These are phyloP conservation scores for Rhinophrynus dorsalis DNA, from an alignment of 2,797 vertebrate genomes.

Conservation along the genomic window DNA sequence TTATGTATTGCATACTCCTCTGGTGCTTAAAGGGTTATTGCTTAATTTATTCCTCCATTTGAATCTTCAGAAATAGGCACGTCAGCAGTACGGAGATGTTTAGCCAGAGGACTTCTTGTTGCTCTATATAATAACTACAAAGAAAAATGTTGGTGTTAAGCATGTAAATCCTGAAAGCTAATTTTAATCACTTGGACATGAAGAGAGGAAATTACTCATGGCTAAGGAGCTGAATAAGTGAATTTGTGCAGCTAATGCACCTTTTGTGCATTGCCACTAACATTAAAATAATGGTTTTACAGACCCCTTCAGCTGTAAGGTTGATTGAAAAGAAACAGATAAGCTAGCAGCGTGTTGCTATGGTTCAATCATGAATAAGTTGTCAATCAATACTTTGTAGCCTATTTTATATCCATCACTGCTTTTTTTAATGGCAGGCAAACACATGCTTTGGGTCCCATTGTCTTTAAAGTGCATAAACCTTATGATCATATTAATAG, in stretches of 20 bases:
- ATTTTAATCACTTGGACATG: constrained; percentile 1
- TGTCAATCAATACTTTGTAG: background rate
- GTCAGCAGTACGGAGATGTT: constrained; percentile 10
- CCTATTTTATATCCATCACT: background rate
- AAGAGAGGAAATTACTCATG: background rate
- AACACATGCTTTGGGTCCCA: too few species aligned
- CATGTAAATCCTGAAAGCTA: constrained; percentile 4
- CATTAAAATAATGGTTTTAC: constrained; percentile 2
- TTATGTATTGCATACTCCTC: too few species aligned
- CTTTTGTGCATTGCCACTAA: constrained; percentile 4
- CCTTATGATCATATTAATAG: too few species aligned
- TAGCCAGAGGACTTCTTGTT: constrained; percentile 18
- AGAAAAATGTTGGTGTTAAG: background rate
- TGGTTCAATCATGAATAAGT: background rate
- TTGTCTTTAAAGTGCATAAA: too few species aligned
- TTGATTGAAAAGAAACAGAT: background rate
- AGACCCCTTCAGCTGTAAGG: background rate
- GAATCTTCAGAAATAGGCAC: background rate
- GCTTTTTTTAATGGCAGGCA: too few species aligned
- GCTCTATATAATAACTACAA: constrained; percentile 9
- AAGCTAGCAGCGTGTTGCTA: background rate
- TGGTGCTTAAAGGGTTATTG: too few species aligned
- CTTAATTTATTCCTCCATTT: background rate
- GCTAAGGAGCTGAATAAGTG: constrained; percentile 12
- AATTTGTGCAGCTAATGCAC: constrained; percentile 4